Conservation (phyloP, 2,888 invertebrate species). For the Eulithis prunata region DNA sequence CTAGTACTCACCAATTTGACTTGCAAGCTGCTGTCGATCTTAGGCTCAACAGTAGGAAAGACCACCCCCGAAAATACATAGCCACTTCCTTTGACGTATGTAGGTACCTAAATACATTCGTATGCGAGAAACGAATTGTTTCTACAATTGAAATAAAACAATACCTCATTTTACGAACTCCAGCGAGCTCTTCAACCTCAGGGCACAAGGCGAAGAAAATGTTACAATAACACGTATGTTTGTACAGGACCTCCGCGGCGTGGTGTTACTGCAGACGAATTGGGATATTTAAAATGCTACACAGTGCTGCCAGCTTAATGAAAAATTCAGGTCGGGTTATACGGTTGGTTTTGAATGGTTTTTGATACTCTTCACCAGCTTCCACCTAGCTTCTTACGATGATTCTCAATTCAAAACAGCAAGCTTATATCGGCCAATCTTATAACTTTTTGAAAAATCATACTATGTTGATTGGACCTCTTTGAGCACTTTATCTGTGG, state of each 20-base stretch:
- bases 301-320: slow-evolving; percentile 4
- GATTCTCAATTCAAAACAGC: background rate
- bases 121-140: slow-evolving; percentile 3
- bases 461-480: too few relatives aligned
- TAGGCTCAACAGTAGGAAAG: too few relatives aligned
- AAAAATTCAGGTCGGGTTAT: slow-evolving; percentile 12
- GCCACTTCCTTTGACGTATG: too few relatives aligned
- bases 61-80: too few relatives aligned
- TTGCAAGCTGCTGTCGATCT: too few relatives aligned
- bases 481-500: too few relatives aligned
- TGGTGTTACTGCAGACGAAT: slow-evolving; percentile 14
- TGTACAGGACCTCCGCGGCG: slow-evolving; percentile 15
- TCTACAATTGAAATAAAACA: slow-evolving; percentile 22
- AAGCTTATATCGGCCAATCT: background rate
- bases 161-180: slow-evolving; percentile 8
- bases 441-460: too few relatives aligned
- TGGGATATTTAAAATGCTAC: slow-evolving; percentile 9
- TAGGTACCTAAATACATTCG: slow-evolving; percentile 1
- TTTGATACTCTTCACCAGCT: background rate
- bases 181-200: slow-evolving; percentile 8
- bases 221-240: slow-evolving; percentile 33
- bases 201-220: slow-evolving; percentile 32
- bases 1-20: too few relatives aligned
- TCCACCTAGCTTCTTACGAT: background rate
- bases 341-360: background rate